These are phyloP conservation scores for Gymnocypris eckloni DNA, from an alignment of 2,797 vertebrate genomes.

Conservation along the genomic window DNA sequence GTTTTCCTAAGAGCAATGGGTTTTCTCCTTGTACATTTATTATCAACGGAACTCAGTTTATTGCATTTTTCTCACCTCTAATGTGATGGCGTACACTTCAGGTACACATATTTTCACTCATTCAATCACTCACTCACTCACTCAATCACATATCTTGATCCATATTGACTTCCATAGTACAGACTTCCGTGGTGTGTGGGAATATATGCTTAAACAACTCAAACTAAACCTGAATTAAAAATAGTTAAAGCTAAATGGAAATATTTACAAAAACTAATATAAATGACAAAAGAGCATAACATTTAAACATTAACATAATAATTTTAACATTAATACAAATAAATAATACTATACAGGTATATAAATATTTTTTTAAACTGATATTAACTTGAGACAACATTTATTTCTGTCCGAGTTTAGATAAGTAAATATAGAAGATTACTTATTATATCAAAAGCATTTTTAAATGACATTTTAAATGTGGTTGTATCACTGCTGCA, in stretches of 20 bases:
- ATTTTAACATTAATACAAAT: neutral
- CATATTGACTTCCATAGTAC: neutral
- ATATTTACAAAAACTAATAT: neutral
- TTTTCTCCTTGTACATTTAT: conserved; percentile 69
- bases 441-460: neutral
- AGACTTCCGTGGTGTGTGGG: neutral
- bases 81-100: conserved; percentile 31
- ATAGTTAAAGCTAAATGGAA: neutral
- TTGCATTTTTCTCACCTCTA: conserved; percentile 60
- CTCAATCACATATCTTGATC: conserved; percentile 8
- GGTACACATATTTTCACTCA: conserved; percentile 23
- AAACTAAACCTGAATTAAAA: neutral
- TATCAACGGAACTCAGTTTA: conserved; percentile 67
- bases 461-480: neutral
- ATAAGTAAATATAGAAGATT: neutral
- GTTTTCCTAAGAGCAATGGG: conserved; percentile 75
- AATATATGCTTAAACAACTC: neutral
- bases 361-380: neutral
- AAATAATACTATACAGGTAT: neutral
- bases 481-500: neutral
- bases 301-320: neutral
- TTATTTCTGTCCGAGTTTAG: neutral
- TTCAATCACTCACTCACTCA: conserved; percentile 16
- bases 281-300: neutral
- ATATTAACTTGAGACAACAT: neutral